Base-by-base conservation (phyloP, 2,113 vertebrate genomes). In the Chelonoidis abingdonii region DNA sequence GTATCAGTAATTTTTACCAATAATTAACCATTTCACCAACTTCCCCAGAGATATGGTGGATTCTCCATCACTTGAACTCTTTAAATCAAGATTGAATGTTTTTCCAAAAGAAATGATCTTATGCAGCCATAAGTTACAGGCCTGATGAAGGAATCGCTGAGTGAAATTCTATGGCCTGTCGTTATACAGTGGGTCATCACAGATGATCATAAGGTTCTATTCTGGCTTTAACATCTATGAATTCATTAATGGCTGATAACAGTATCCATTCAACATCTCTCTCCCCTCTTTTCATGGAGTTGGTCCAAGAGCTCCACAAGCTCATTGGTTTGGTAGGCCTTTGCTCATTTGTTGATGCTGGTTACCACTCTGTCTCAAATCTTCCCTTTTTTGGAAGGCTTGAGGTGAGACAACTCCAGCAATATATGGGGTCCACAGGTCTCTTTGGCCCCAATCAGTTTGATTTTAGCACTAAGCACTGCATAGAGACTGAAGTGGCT, bases 231-330 rank as follows among this genome's bases (percentile, higher is more conserved):
- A 91, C 90, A 87, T 65, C 12, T 52, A 81, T 44, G 53, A 80
- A n/a, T 86, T 93, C 3, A 57, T 53, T 50, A 81, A 24, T 9
- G 7, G 29, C 49, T 83, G 80, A n/a, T 72, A 80, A 78, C 25
- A 54, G 10, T 1, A 5, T 89, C 2, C 8, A 22, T 88, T 86
- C 19, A 62, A 21, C 47, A 85, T 0, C 6, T 0, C 0, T 3
- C 2, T 82, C 12, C 90, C 2, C 65, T 75, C 49, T 41, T 90
- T 59, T 78, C 44, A 78, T 19, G 6, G 24, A 8, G 25, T 29
- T 78, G 75, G 25, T 6, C 25, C 41, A 27, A 78, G 24, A 78
- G 44, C 25, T 29, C 41, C 41, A 78, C 25, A 78, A 25, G 4
- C 41, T 29, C 12, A 12, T 6, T 47, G 25, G 38, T 13, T 44